A percentile compares a stretch with the other conserved stretches of the same genome.
phyloP scores from a whole-genome alignment of 1,140 invertebrate species.

The Bombus huntii region DNA sequence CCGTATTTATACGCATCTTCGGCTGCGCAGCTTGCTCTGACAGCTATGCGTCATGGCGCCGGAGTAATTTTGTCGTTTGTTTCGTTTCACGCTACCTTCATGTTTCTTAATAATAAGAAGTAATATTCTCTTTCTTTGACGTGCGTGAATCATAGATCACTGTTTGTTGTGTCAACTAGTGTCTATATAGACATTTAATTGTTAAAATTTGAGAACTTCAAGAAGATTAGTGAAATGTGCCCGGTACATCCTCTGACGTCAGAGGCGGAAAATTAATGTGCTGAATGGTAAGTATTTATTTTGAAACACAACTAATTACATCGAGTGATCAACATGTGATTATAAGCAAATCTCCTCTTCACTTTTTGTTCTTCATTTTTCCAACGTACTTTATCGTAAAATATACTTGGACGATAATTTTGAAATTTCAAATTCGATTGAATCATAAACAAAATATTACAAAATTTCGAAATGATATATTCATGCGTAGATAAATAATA shows the following conservation, averaged over 20 bases:
- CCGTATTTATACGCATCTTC: neutral
- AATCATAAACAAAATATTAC: neutral
- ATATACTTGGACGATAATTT: conserved; percentile 38
- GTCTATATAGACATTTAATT: neutral
- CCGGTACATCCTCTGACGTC: conserved; percentile 49
- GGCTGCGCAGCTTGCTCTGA: conserved; percentile 39
- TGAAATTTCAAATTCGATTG: neutral
- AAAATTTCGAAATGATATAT: neutral
- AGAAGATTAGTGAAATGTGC: conserved; percentile 35
- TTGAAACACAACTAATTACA: neutral
- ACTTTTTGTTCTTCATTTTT: neutral
- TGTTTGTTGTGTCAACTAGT: neutral
- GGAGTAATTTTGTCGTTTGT: conserved; percentile 9
- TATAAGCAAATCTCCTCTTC: neutral
- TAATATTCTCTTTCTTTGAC: no score
- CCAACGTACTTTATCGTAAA: neutral
- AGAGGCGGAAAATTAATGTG: conserved; percentile 42
- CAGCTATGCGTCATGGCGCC: conserved; percentile 44
- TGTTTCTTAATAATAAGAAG: neutral
- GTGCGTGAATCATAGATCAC: neutral
- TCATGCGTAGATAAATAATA: no score
- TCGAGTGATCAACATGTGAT: neutral
- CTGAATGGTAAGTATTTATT: conserved; percentile 54
- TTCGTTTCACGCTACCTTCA: neutral
- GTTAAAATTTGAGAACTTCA: neutral